These are phyloP conservation scores for Morus bassanus DNA, from an alignment of 2,797 vertebrate species.

Conservation along the genomic window DNA sequence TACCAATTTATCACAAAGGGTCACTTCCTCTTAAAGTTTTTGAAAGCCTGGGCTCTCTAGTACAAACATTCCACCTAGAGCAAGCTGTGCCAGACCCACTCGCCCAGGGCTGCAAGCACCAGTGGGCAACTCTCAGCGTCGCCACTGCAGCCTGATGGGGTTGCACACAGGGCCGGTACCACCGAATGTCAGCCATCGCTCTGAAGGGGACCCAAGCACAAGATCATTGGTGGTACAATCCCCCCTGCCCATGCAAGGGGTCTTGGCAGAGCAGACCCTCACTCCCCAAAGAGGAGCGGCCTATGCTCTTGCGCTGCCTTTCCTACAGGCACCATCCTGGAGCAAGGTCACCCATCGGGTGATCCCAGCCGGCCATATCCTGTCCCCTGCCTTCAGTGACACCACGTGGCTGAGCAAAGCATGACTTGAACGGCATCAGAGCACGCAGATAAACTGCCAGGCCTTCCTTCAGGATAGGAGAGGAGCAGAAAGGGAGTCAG, in stretches of 20 bases:
- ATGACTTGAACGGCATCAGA: fast-evolving
- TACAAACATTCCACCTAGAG: not conserved
- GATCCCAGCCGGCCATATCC: not conserved
- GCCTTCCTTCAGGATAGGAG: not conserved
- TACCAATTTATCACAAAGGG: not conserved
- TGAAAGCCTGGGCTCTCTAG: not conserved
- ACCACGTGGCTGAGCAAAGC: not conserved
- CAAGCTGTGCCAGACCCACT: not conserved
- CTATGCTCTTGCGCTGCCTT: not conserved
- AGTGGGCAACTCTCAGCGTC: fast-evolving
- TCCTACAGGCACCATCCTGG: not conserved
- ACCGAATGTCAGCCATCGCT: not conserved
- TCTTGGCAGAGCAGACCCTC: not conserved
- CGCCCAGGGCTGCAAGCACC: not conserved
- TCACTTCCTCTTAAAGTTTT: not conserved
- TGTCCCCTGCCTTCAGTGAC: not conserved
- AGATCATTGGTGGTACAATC: fast-evolving
- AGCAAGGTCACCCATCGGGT: not conserved
- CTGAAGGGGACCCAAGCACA: not conserved
- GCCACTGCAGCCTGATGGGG: fast-evolving
- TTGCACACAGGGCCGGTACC: fast-evolving
- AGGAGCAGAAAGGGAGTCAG: not conserved
- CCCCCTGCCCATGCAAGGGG: too few species aligned
- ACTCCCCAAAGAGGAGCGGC: too few species aligned
- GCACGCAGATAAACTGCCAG: not conserved